Conservation (phyloP, 2,797 vertebrate species). For the Tadarida brasiliensis region DNA sequence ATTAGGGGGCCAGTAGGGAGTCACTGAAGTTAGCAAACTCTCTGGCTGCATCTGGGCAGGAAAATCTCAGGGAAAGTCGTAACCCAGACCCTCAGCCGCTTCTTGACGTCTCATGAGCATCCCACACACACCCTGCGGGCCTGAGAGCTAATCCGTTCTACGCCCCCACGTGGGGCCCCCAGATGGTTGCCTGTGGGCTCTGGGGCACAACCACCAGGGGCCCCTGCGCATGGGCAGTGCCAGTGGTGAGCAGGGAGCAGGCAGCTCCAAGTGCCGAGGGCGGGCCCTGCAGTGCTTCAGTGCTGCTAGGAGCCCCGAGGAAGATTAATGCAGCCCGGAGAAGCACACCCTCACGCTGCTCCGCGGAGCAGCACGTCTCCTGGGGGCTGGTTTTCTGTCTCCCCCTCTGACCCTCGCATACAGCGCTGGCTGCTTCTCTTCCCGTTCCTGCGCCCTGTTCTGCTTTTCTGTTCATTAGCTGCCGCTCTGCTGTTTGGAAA, state of each 20-base stretch:
- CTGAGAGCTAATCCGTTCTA: background rate
- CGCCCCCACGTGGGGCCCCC: background rate
- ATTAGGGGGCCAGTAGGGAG: background rate
- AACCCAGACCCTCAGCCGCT: background rate
- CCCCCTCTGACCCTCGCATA: constrained; percentile 83
- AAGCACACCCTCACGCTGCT: background rate
- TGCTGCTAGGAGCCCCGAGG: background rate
- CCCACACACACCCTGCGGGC: background rate
- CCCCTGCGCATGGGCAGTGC: background rate
- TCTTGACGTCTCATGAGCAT: background rate
- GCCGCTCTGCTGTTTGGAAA: constrained; percentile 84
- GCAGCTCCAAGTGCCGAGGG: too few species aligned
- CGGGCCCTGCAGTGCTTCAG: fast-evolving
- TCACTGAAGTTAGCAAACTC: background rate
- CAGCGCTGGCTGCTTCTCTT: constrained; percentile 83
- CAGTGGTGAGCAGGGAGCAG: background rate
- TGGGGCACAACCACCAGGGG: background rate
- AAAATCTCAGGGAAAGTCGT: background rate
- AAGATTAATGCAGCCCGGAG: fast-evolving
- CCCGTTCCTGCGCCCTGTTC: constrained; percentile 72
- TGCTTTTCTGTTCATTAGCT: constrained; percentile 83
- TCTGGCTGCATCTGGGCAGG: constrained; percentile 1
- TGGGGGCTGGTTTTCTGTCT: constrained; percentile 68
- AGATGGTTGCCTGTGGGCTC: background rate
- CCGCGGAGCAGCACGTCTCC: constrained; percentile 62